Base-by-base conservation (phyloP, 2,888 invertebrate genomes). In the Ethmia dodecea region DNA sequence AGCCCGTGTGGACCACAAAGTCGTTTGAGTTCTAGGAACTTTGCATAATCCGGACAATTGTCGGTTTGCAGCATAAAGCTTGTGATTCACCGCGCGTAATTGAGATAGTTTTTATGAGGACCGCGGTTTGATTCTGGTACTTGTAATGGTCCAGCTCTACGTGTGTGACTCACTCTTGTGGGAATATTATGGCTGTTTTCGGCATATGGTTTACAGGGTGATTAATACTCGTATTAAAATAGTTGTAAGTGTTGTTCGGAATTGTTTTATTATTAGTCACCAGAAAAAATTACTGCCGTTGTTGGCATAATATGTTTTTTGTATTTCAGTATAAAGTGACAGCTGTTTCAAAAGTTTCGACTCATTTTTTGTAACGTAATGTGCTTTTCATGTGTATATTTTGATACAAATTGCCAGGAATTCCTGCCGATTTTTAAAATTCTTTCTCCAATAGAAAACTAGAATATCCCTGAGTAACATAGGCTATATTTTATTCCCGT, bases 1-100 rank as follows among this genome's bases (percentile, higher is more conserved):
- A 57, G 43, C 49, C 38, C 30, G 38, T 29, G 50, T 52, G 53
- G 52, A 71, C 68, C 71, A 55, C 78, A 74, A 67, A 61, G 58
- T 63, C 57, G 48, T 49, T 55, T 54, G 55, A 45, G 42, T 72
- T 72, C 72, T 56, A 32, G 40, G 67, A 68, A 72, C 37, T 44
- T 33, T 39, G 42, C 40, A 48, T 48, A 45, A 48, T 49, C 45
- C 40, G 33, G 36, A 45, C 36, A 38, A 47, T 57, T 57, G 54
- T 58, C 44, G 45, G 53, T 56, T 55, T 53, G 38, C 41, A 47
- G 42, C 43, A 47, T 51, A 49, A 56, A 52, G 46, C 40, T 46
- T 53, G 60, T 75, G 76, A 76, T 65, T 73, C 73, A 75, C 59
- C 46, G 47, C 48, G 44, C 50, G 51, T 74, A 74, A 75, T 74